phyloP scores from a whole-genome alignment of 2,888 invertebrate genomes.

The Drosophila fungiperda region DNA sequence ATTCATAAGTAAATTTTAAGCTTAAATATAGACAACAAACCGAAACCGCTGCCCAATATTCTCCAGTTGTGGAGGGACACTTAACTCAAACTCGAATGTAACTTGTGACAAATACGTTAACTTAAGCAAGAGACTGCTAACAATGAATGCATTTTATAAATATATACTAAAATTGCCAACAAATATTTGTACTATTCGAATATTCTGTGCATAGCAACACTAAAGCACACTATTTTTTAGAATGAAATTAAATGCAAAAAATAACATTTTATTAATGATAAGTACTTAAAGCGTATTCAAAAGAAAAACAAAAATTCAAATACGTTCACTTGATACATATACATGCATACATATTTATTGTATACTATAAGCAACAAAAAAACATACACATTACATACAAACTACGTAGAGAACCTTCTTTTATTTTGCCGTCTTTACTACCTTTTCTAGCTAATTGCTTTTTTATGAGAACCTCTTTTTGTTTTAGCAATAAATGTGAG shows the following conservation, averaged over 20 bases:
- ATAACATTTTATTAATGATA: constrained; percentile 51
- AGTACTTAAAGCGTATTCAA: constrained; percentile 41
- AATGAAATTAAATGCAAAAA: constrained; percentile 20
- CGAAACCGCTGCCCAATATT: constrained; percentile 35
- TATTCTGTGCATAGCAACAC: constrained; percentile 59
- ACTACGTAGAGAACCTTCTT: constrained; percentile 53
- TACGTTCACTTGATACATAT: constrained; percentile 11
- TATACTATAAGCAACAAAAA: constrained; percentile 17
- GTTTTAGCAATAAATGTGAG: constrained; percentile 33
- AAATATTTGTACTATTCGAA: constrained; percentile 38
- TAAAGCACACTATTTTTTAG: constrained; percentile 53
- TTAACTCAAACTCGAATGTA: constrained; percentile 66
- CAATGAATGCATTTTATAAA: constrained; percentile 61
- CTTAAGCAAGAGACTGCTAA: constrained; percentile 71
- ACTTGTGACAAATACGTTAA: constrained; percentile 74
- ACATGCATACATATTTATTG: constrained; percentile 38
- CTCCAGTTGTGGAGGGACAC: constrained; percentile 3
- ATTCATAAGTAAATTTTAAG: constrained; percentile 40
- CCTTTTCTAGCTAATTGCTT: constrained; percentile 74
- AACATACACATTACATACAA: constrained; percentile 35
- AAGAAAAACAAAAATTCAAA: neutral
- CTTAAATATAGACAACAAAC: constrained; percentile 24
- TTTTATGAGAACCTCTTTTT: constrained; percentile 28
- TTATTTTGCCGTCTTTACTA: constrained; percentile 40
- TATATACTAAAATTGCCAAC: constrained; percentile 62